phyloP scores from a whole-genome alignment of 2,797 vertebrate genomes.

The Liparis tanakae region DNA sequence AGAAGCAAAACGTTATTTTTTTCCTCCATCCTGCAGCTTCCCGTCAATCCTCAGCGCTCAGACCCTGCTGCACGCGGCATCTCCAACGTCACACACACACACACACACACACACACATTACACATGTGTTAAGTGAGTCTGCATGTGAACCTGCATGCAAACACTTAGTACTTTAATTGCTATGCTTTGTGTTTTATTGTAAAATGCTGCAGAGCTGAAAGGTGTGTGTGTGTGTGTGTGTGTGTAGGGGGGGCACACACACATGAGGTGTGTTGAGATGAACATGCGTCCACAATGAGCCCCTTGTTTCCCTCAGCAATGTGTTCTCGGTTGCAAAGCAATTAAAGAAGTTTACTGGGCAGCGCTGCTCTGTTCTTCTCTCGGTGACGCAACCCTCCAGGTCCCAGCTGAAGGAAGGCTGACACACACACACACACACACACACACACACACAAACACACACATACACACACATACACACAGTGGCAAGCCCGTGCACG shows the following conservation, averaged over 20 bases:
- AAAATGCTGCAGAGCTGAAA: slow-evolving; percentile 51
- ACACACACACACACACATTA: background rate
- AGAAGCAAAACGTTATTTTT: slow-evolving; percentile 67
- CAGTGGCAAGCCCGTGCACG: slow-evolving; percentile 29
- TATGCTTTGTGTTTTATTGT: slow-evolving; percentile 73
- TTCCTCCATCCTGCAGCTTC: slow-evolving; percentile 45
- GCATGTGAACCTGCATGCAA: slow-evolving; percentile 58
- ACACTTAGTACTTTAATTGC: slow-evolving; percentile 69
- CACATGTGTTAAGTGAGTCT: slow-evolving; percentile 38
- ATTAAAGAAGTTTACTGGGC: slow-evolving; percentile 82
- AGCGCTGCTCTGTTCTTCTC: slow-evolving; percentile 59
- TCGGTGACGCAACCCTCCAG: slow-evolving; percentile 70
- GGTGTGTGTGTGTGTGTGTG: background rate
- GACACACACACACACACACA: slow-evolving; percentile 46
- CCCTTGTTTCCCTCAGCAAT: slow-evolving; percentile 79
- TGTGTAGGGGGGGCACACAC: slow-evolving; percentile 51
- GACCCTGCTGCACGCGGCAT: slow-evolving; percentile 16
- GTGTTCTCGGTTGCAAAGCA: slow-evolving; percentile 81
- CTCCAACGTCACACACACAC: slow-evolving; percentile 14
- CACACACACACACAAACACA: slow-evolving; percentile 36
- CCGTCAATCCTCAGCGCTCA: slow-evolving; percentile 32
- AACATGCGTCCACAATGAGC: slow-evolving; percentile 78
- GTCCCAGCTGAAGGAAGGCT: slow-evolving; percentile 63
- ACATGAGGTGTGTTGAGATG: slow-evolving; percentile 80
- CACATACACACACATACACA: slow-evolving; percentile 19